Conservation (phyloP, 1,140 invertebrate species). For the Macrobrachium nipponense region DNA sequence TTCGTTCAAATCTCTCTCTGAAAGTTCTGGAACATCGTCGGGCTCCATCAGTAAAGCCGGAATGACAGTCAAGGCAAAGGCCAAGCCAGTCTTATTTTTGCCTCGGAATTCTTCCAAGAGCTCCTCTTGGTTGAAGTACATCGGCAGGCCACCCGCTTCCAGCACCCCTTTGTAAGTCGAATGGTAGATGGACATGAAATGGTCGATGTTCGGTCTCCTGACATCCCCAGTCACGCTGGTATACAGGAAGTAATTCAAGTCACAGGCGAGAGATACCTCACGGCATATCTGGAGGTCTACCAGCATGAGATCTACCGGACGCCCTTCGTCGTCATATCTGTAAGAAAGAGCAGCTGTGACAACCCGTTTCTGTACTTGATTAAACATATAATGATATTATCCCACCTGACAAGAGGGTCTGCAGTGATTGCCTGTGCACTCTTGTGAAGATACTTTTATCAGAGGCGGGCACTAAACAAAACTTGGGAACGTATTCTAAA, state of each 20-base stretch:
- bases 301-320: conserved; percentile 27
- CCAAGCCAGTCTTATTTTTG: conserved; percentile 16
- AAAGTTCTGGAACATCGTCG: neutral
- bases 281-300: conserved; percentile 38
- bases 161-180: conserved; percentile 16
- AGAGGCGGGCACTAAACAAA: too few relatives aligned
- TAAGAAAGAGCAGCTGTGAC: too few relatives aligned
- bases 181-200: conserved; percentile 36
- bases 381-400: too few relatives aligned
- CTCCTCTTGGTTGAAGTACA: conserved; percentile 35
- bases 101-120: conserved; percentile 14
- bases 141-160: neutral
- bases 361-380: too few relatives aligned
- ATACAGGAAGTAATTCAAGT: conserved; percentile 52
- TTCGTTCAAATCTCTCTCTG: conserved; percentile 5
- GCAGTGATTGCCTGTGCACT: too few relatives aligned
- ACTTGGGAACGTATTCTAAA: too few relatives aligned
- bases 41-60: conserved; percentile 32
- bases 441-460: too few relatives aligned
- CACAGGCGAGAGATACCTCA: conserved; percentile 19
- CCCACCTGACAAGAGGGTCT: too few relatives aligned
- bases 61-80: neutral
- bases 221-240: conserved; percentile 27
- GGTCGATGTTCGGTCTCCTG: conserved; percentile 22
- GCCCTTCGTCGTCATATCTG: conserved; percentile 5